Conservation (phyloP, 2,888 invertebrate species). For the Megaustenia siamemsis region DNA sequence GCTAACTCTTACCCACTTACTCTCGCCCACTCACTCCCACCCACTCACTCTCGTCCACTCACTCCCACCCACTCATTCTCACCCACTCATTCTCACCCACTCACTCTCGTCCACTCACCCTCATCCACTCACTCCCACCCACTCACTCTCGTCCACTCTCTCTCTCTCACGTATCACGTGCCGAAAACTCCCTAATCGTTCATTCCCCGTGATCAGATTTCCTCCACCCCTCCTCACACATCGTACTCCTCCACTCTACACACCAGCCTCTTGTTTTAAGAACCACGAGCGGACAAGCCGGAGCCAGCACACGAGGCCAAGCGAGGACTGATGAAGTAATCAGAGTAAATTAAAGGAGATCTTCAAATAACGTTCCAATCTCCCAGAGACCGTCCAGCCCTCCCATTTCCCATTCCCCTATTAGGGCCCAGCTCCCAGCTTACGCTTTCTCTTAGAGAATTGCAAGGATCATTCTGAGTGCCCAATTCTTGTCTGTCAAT, state of each 20-base stretch:
- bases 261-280: neutral
- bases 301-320: conserved; percentile 12
- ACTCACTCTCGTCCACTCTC: too few species aligned
- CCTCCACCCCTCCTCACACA: neutral
- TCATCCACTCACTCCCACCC: too few species aligned
- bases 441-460: conserved; percentile 18
- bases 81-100: neutral
- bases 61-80: neutral
- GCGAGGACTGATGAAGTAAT: conserved; percentile 16
- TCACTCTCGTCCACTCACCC: neutral
- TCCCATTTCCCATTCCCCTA: neutral
- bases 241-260: neutral
- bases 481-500: conserved; percentile 26
- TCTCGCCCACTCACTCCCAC: neutral
- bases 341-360: conserved; percentile 33
- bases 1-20: neutral
- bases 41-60: neutral
- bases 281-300: neutral
- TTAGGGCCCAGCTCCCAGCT: neutral
- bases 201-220: neutral
- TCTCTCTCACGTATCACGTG: too few species aligned
- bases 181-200: neutral
- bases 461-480: conserved; percentile 22
- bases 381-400: neutral
- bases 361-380: conserved; percentile 16